Evolutionary conservation across 2,888 invertebrate species (phyloP).

Genomic region (Tenthredo notha): DNA sequence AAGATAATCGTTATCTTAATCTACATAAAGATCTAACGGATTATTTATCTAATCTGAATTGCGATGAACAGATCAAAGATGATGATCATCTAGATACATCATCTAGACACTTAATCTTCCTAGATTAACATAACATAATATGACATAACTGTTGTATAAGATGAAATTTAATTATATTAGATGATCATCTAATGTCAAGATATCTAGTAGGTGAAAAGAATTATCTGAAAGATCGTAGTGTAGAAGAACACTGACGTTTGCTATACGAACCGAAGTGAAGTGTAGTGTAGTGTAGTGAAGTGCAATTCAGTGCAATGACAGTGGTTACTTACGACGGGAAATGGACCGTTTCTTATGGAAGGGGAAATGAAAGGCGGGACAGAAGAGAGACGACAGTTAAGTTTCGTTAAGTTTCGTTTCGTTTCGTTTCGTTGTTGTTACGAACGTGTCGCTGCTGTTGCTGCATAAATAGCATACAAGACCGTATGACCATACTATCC

Average conservation of each 20-base stretch:
- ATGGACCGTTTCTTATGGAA: conserved; percentile 19
- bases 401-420: conserved; percentile 18
- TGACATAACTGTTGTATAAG: background rate
- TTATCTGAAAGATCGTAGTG: background rate
- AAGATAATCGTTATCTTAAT: background rate
- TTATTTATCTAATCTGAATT: background rate
- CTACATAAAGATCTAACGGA: background rate
- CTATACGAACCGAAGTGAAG: background rate
- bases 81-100: background rate
- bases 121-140: background rate
- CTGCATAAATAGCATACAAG: background rate
- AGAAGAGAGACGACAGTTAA: background rate
- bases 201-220: background rate
- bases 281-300: background rate
- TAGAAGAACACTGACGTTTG: background rate
- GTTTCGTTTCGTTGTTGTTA: background rate
- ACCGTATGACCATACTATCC: background rate
- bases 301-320: background rate
- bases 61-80: background rate
- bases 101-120: background rate
- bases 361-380: background rate
- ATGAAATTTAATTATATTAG: background rate
- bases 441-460: conserved; percentile 10
- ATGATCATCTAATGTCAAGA: background rate
- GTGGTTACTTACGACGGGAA: conserved; percentile 10